Percentiles rank a stretch among this genome's conserved stretches.
Conservation (phyloP, 35 echinoderm and acorn worm species). For the Patiria miniata region DNA sequence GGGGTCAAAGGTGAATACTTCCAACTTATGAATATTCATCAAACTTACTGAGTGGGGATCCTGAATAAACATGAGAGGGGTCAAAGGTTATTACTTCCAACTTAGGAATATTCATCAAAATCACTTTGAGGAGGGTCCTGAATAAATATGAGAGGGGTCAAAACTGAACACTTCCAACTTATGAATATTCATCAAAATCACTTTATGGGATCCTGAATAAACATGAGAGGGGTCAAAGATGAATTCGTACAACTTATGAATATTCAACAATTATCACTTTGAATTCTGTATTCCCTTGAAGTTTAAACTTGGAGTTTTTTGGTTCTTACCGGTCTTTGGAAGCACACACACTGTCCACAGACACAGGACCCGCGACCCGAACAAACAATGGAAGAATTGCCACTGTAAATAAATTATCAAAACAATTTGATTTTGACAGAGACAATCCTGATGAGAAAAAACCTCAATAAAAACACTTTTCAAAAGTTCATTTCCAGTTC, state of each 20-base stretch:
- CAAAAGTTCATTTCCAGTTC: neutral
- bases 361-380: slow-evolving; percentile 89
- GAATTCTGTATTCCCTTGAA: too few relatives aligned
- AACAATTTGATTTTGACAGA: too few relatives aligned
- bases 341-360: slow-evolving; percentile 85
- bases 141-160: neutral
- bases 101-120: too few relatives aligned
- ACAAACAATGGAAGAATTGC: slow-evolving; percentile 81
- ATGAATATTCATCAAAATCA: too few relatives aligned
- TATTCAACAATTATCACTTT: too few relatives aligned
- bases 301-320: slow-evolving; percentile 5
- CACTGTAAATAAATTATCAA: slow-evolving; percentile 21
- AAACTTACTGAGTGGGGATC: too few relatives aligned
- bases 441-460: neutral
- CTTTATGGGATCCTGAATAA: too few relatives aligned
- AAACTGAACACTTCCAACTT: too few relatives aligned
- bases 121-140: slow-evolving; percentile 63
- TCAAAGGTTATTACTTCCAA: too few relatives aligned
- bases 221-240: neutral
- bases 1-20: neutral
- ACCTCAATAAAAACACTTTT: neutral
- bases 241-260: too few relatives aligned
- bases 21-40: too few relatives aligned
- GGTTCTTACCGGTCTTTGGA: slow-evolving; percentile 66
- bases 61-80: neutral